These are phyloP conservation scores for Microcebus jonahi DNA, from an alignment of 2,113 vertebrate species.

Conservation along the genomic window DNA sequence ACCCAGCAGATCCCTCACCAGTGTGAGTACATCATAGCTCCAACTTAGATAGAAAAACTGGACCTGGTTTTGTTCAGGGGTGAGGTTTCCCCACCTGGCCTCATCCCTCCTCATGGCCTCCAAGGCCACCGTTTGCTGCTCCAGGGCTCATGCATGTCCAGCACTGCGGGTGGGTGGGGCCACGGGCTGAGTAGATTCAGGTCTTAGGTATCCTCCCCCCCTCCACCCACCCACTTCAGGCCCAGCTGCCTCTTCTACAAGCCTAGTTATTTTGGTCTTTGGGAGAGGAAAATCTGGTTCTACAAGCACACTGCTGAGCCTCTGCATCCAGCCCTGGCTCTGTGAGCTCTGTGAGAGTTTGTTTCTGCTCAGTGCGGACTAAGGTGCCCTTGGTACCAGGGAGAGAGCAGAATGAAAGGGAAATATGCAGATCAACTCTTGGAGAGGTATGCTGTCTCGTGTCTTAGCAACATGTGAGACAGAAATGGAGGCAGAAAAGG, in stretches of 20 bases:
- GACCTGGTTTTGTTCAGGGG: not conserved
- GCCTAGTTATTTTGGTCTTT: not conserved
- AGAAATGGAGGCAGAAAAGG: not conserved
- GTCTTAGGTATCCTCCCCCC: not conserved
- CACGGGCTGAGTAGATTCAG: not conserved
- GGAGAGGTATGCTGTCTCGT: not conserved
- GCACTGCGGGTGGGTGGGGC: not conserved
- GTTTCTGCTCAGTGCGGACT: not conserved
- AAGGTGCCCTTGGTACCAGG: not conserved
- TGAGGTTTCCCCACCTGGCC: not conserved
- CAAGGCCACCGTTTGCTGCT: not conserved
- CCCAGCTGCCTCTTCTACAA: not conserved
- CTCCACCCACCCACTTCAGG: not conserved
- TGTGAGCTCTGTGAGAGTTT: not conserved
- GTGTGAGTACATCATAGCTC: not conserved
- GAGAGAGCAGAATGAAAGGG: not conserved
- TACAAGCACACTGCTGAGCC: not conserved
- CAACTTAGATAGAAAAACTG: not conserved
- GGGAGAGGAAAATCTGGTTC: conserved; percentile 42
- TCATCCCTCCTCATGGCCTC: too few relatives aligned
- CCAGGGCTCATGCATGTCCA: not conserved
- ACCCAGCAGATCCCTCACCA: not conserved
- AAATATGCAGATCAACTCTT: not conserved
- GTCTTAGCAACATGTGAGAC: not conserved
- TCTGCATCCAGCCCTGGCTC: not conserved